Evolutionary conservation across 1,140 invertebrate species (phyloP).

Genomic region (Chironomus tepperi): DNA sequence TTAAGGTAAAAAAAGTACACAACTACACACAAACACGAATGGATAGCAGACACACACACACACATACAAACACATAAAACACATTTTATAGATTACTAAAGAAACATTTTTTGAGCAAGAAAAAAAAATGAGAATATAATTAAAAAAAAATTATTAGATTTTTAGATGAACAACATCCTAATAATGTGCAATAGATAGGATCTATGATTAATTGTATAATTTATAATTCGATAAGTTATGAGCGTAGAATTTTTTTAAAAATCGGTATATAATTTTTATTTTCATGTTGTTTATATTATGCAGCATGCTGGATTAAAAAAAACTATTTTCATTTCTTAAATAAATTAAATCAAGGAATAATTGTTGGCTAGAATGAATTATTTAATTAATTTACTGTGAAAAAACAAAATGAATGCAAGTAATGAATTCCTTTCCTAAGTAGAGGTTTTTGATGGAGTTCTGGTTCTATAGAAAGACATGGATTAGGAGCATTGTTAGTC

Average conservation of each 20-base stretch:
- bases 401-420: no score
- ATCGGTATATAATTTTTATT: neutral
- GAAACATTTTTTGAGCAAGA: neutral
- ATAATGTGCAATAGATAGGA: constrained; percentile 24
- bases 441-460: no score
- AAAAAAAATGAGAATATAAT: neutral
- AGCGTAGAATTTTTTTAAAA: neutral
- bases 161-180: neutral
- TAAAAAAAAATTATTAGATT: neutral
- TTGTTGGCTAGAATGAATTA: constrained; percentile 22
- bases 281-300: neutral
- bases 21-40: neutral
- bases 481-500: no score
- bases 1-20: neutral
- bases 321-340: neutral
- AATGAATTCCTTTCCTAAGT: no score
- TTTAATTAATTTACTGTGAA: neutral
- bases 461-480: no score
- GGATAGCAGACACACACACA: neutral
- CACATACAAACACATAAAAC: neutral
- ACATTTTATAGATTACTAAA: neutral
- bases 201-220: neutral
- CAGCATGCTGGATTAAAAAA: constrained; percentile 10
- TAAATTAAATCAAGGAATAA: neutral
- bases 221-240: neutral